Evolutionary conservation across 2,113 vertebrate species (phyloP).

Genomic region (Tonatia bakeri): DNA sequence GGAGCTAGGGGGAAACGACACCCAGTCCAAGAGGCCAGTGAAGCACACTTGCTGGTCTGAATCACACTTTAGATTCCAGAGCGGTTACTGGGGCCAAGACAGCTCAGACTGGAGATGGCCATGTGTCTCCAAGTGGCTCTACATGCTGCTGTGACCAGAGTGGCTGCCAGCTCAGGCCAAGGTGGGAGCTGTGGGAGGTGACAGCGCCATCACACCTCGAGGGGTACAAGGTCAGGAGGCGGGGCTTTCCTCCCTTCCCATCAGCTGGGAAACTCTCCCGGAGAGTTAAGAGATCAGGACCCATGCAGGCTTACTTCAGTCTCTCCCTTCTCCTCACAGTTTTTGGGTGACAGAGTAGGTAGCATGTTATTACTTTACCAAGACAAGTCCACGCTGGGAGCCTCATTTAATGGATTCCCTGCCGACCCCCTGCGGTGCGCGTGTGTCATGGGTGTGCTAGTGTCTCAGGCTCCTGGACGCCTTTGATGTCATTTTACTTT

Average conservation of each 20-base stretch:
- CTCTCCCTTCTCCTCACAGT: background rate
- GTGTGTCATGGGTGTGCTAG: accelerated
- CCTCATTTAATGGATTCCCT: background rate
- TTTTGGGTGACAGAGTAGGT: background rate
- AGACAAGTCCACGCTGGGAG: background rate
- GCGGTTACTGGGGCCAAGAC: background rate
- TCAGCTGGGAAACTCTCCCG: background rate
- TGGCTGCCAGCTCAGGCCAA: background rate
- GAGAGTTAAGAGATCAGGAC: background rate
- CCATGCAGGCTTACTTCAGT: background rate
- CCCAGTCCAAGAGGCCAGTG: background rate
- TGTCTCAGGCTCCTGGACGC: background rate
- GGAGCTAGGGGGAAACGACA: background rate
- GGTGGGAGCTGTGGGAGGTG: background rate
- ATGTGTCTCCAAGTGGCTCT: background rate
- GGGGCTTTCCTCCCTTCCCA: background rate
- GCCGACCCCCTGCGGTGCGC: background rate
- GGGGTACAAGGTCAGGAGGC: background rate
- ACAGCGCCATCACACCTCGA: accelerated
- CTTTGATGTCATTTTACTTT: background rate
- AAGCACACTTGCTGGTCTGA: background rate
- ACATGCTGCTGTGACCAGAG: no score
- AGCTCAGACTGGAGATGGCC: background rate
- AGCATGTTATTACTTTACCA: background rate
- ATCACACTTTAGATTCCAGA: background rate